Evolutionary conservation across 2,113 vertebrate species (phyloP), one percentile per base, ranked within the genome.

Genomic region (Alectura lathami): DNA sequence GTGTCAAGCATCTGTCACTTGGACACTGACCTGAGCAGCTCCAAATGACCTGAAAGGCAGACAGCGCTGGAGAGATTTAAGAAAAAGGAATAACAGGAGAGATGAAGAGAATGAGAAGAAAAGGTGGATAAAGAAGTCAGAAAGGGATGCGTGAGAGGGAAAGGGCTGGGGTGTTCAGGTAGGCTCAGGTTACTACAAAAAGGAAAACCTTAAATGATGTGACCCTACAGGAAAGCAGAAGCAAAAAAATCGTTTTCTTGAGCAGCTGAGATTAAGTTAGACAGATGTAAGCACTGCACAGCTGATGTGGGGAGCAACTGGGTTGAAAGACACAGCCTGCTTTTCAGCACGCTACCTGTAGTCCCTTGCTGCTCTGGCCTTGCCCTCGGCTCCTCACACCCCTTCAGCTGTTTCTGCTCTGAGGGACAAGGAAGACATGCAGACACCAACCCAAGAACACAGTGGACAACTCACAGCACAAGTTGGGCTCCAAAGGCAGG

Each of bases 341-440:
- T 75, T 91, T 74, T 83, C 63, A 80, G 74, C 45, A 62, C 3
- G 6, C 26, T 87, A 80, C 45, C 73, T 92, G 74, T 48, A 84
- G 73, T 83, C 67, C 22, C 42, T 36, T 80, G 48, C 45, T 9
- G 11, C 84, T 91, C 62, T 64, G 42, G 48, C 50, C 40, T 8
- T 91, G 53, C 54, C 38, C 45, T 70, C 3, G 0, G 48, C 50
- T 74, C 82, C 73, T 94, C 64, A 78, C 60, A 78, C 14, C 38
- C 40, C 84, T 87, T 54, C 89, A 81, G 62, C 53, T 93, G 51
- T 69, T 89, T 86, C 84, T 91, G 84, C 50, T 85, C 70, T 40
- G 30, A 93, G 21, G 42, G 24, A 64, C 0, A 0, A 53, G 60
- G 48, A 69, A 79, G 91, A 78, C 40, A 17, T 23, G 66, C n/a